Evolutionary conservation across 2,888 invertebrate species (phyloP).

Genomic region (Corbicula japonica): DNA sequence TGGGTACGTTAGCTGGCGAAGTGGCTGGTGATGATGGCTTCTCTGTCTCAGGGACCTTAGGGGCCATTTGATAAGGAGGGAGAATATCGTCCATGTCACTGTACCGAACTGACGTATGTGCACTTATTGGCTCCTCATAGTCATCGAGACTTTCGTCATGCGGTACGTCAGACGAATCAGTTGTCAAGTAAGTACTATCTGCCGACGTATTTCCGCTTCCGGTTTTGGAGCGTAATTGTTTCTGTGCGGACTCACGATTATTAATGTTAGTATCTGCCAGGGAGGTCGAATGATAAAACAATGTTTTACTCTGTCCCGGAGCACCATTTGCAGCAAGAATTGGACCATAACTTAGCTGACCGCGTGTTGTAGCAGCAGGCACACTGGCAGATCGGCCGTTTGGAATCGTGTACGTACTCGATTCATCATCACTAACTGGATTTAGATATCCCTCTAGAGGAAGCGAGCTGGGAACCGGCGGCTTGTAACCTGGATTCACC

Average conservation of each 20-base stretch:
- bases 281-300: conserved; percentile 37
- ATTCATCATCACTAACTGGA: conserved; percentile 46
- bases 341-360: conserved; percentile 62
- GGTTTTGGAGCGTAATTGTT: conserved; percentile 15
- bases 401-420: conserved; percentile 33
- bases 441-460: conserved; percentile 45
- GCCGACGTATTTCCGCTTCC: conserved; percentile 7
- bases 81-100: conserved; percentile 27
- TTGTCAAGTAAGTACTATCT: conserved; percentile 30
- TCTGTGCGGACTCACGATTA: conserved; percentile 23
- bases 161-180: conserved; percentile 21
- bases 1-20: neutral
- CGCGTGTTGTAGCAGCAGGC: conserved; percentile 50
- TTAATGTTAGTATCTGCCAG: conserved; percentile 17
- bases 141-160: conserved; percentile 39
- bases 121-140: conserved; percentile 58
- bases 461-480: conserved; percentile 47
- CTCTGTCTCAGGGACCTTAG: conserved; percentile 19
- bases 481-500: conserved; percentile 59
- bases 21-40: neutral
- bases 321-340: conserved; percentile 56
- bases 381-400: neutral
- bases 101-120: conserved; percentile 44
- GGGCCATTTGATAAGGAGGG: conserved; percentile 22
- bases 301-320: neutral